Base-by-base conservation (phyloP, 2,113 vertebrate genomes). In the Ochotona curzoniae region DNA sequence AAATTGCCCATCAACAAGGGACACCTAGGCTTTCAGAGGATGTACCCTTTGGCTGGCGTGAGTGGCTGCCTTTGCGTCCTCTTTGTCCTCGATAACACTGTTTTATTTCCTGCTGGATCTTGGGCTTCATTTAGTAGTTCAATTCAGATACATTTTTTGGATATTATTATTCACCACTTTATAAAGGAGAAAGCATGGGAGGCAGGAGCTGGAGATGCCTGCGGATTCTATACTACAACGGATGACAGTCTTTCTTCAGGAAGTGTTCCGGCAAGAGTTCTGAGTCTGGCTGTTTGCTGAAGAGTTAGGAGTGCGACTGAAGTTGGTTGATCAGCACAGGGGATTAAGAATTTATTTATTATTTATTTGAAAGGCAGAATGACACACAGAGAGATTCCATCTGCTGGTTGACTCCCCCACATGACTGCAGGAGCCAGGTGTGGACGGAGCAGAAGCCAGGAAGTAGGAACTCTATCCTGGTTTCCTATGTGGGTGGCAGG, bases 101-200 rank as follows among this genome's bases (percentile, higher is more conserved):
- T 44, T 54, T 64, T 71, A 54, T 81, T 51, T 83, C 64, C 23
- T 92, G 25, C 38, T 91, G 63, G 28, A 88, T 75, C 79, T 95
- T 84, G n/a, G 38, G 49, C 44, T 90, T 93, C 78, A 91, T 69
- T 87, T 94, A 38, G 57, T 78, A 67, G 23, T 85, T 88, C 64
- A 61, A 94, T 69, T 73, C 80, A 73, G 30, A 75, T 87, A 66
- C 63, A 47, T 70, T 30, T 89, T 67, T 85, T 61, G 54, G 35
- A 60, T 91, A 88, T n/a, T n/a, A n/a, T n/a, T n/a, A n/a, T 66
- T 64, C 28, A 60, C 17, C 21, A 54, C 8, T 1, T 60, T 85
- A 26, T 54, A 69, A 85, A 74, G 87, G 78, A 73, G 84, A 91
- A 94, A 83, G 57, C 12, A 30, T 93, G 85, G 51, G 78, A 18